These are phyloP conservation scores for Mystacides longicornis DNA, from an alignment of 2,888 invertebrate species.

Conservation along the genomic window DNA sequence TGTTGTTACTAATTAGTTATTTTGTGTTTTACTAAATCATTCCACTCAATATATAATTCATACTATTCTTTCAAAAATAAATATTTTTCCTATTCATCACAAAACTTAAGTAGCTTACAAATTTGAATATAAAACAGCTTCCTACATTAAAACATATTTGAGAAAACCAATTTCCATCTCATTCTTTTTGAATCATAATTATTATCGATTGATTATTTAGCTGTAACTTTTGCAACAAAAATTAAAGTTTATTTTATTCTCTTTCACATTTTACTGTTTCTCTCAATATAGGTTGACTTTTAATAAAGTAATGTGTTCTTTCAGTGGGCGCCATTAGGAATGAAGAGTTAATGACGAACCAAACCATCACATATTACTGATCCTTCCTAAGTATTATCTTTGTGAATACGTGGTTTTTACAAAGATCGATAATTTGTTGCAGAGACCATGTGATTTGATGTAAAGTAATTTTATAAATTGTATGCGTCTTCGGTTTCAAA, in stretches of 20 bases:
- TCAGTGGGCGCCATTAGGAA: not conserved
- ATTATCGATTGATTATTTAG: not conserved
- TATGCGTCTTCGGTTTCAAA: constrained; percentile 23
- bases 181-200: no score
- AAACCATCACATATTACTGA: not conserved
- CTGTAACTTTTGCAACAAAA: not conserved
- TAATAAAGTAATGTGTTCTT: not conserved
- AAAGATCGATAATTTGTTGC: not conserved
- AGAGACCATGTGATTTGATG: not conserved
- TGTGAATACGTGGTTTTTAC: not conserved
- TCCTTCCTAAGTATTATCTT: constrained; percentile 1
- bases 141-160: no score
- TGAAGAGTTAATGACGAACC: not conserved
- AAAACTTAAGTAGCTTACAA: no score
- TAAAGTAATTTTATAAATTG: not conserved
- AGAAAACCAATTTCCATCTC: no score
- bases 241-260: not conserved
- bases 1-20: no score
- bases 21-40: no score
- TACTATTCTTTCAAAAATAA: no score
- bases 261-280: no score
- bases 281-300: not conserved
- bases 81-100: no score
- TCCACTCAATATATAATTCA: no score
- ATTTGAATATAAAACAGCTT: no score